Evolutionary conservation across 1,140 invertebrate species (phyloP).

Genomic region (Aphelinus certus): DNA sequence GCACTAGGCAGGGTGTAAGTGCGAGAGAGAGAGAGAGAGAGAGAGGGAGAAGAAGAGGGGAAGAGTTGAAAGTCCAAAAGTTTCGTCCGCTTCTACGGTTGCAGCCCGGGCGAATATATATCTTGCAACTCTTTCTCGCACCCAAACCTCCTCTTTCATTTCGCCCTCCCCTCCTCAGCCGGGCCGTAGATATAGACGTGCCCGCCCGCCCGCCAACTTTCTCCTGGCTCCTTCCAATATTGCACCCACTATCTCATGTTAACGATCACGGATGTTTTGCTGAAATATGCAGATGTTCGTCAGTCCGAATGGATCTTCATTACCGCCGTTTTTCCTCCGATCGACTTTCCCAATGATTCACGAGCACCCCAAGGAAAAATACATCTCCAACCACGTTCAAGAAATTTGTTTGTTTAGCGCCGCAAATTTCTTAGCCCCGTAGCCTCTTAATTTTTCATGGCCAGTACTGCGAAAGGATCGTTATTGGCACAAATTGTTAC

Average conservation of each 20-base stretch:
- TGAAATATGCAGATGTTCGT: too few relatives aligned
- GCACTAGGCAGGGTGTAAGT: background rate
- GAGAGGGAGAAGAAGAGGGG: slow-evolving; percentile 17
- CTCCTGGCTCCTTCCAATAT: background rate
- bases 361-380: too few relatives aligned
- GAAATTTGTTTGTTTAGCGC: too few relatives aligned
- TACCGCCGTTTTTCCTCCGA: too few relatives aligned
- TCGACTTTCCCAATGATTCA: too few relatives aligned
- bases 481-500: too few relatives aligned
- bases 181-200: background rate
- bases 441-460: too few relatives aligned
- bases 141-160: background rate
- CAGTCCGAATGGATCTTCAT: too few relatives aligned
- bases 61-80: slow-evolving; percentile 27
- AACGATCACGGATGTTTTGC: background rate
- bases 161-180: background rate
- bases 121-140: slow-evolving; percentile 2
- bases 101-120: too few relatives aligned
- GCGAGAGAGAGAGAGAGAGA: slow-evolving; percentile 21
- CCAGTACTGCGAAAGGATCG: too few relatives aligned
- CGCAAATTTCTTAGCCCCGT: too few relatives aligned
- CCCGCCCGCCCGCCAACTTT: background rate
- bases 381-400: too few relatives aligned
- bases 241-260: slow-evolving; percentile 2
- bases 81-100: slow-evolving; percentile 28